Base-by-base conservation (phyloP, 2,888 invertebrate genomes). In the Tineola bisselliella region DNA sequence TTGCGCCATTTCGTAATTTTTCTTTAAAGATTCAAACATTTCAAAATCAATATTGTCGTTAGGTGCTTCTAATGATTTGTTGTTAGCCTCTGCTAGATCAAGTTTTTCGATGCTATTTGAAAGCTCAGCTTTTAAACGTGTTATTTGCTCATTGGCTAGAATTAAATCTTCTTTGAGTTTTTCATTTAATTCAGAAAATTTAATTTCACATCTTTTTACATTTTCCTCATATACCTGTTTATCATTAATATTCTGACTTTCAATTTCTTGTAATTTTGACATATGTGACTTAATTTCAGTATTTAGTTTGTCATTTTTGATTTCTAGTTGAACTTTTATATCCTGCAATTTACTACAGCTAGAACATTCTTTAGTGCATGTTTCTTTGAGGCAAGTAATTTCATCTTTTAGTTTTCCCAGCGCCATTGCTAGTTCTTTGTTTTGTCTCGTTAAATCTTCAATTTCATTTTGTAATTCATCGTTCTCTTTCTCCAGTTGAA, bases 401-500 rank as follows among this genome's bases (percentile, higher is more conserved):
- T 78, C 70, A 65, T 74, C 77, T 62, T 78, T 72, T 3, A 79
- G 62, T 61, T 70, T 66, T 17, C 66, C 66, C 65, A 79, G 71
- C 59, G 76, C 69, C 62, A 65, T 64, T 17, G 65, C 61, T 25
- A 84, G 65, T 62, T 78, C 73, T 62, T 77, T 76, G 63, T 84
- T 84, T 69, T 78, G 71, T 19, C 62, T 62, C 63, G 73, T 77
- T 59, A 86, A 66, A 62, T 77, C 76, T 64, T 84, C 84, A 63
- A 81, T 67, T 17, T 75, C 68, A 30, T 69, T 65, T 63, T 84
- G 80, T 61, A 86, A 70, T 68, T 86, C 83, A 63, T 86, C 82
- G 68, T 87, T 84, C 72, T 88, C 84, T 70, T 77, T 81, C 66
- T 87, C 87, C 18, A 87, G 70, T 68, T 87, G 82, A 5, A 68